Base-by-base conservation (phyloP, 2,113 vertebrate species). In the Percopsis transmontana region DNA sequence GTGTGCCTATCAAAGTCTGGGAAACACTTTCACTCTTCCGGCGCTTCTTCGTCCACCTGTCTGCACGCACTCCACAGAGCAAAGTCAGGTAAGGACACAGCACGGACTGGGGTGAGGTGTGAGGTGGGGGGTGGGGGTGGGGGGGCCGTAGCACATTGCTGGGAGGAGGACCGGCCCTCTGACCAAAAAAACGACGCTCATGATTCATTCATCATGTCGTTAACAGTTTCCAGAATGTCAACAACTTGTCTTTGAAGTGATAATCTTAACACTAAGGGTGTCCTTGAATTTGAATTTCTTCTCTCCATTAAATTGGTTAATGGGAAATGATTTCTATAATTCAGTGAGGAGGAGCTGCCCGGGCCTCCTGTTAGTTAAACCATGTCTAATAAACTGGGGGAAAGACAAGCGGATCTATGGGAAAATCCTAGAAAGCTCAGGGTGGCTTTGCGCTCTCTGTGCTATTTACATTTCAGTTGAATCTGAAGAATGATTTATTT, bases 231-330 rank as follows among this genome's bases (percentile, higher is more conserved):
- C 77, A 81, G 77, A 80, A 70, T 86, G 87, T 91, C 91, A 90
- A 87, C 84, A 88, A 83, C 87, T 88, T 84, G 84, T 90, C 85
- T 93, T 91, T 92, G 88, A 92, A 90, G 85, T 91, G 86, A 90
- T 90, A 88, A 92, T 91, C 83, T 85, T 90, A 88, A 90, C 88
- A 90, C 84, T 87, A 87, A 90, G 82, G 76, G 80, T 85, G 88
- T 84, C 85, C 90, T 89, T 89, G 87, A 90, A 87, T 86, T 89
- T 89, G 87, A 90, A 87, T 86, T 77, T 87, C 69, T 51, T 74
- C 79, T 81, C 74, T 62, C 82, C 77, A 90, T 90, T 91, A 90
- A 89, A 89, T 86, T 73, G 79, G 77, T 91, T 91, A 90, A 90
- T 90, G 72, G 82, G 76, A 78, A 88, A 89, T 91, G 71, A 91